These are phyloP conservation scores for Arvicanthis niloticus DNA, from an alignment of 2,113 vertebrate genomes.

Conservation along the genomic window DNA sequence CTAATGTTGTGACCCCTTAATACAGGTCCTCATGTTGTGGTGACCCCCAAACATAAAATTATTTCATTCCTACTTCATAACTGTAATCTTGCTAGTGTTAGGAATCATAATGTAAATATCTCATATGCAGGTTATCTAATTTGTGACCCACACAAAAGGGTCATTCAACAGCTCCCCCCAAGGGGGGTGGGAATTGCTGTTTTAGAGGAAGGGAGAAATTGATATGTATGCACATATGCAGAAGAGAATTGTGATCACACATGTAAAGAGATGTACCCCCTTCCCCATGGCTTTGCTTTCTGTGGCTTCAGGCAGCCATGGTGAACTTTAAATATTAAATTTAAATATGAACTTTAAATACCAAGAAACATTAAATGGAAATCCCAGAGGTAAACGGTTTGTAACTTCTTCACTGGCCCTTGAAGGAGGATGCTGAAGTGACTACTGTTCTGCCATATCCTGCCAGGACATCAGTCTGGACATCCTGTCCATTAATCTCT, in stretches of 20 bases:
- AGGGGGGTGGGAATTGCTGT: fast-evolving
- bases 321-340: not conserved
- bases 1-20: not conserved
- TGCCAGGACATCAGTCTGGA: too few relatives aligned
- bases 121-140: not conserved
- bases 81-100: not conserved
- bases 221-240: not conserved
- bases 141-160: not conserved
- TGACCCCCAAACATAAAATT: not conserved
- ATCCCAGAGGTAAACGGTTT: not conserved
- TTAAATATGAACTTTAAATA: not conserved
- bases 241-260: not conserved
- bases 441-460: not conserved
- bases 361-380: not conserved
- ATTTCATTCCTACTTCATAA: not conserved
- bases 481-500: not conserved
- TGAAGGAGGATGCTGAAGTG: not conserved
- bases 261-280: not conserved
- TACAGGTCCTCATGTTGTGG: not conserved
- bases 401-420: not conserved
- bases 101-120: not conserved
- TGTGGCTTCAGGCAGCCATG: not conserved
- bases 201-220: slow-evolving; percentile 30
- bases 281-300: not conserved
- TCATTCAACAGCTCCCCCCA: not conserved